Conservation (phyloP, 2,797 vertebrate genomes). For the Glyptemys insculpta region DNA sequence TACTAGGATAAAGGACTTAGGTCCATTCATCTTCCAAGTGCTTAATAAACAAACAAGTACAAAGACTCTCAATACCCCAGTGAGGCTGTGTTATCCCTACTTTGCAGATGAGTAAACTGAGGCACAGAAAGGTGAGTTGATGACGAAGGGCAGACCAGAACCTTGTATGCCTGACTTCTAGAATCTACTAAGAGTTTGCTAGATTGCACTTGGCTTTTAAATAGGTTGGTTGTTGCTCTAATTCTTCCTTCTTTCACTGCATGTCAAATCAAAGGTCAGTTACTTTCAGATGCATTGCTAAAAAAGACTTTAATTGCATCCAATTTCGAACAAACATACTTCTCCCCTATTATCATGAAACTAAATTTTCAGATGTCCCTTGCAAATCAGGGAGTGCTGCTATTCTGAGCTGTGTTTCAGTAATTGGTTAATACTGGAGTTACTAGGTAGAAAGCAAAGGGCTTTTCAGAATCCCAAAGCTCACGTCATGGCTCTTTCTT, state of each 20-base stretch:
- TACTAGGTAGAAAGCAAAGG: slow-evolving; percentile 33
- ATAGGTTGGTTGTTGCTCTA: background rate
- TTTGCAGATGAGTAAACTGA: background rate
- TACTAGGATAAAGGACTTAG: background rate
- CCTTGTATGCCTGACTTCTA: background rate
- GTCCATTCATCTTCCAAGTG: background rate
- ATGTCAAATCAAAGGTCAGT: slow-evolving; percentile 65
- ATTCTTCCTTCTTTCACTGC: background rate
- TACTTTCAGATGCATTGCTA: slow-evolving; percentile 5
- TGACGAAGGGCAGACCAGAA: background rate
- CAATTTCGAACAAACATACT: slow-evolving; percentile 44
- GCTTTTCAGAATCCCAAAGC: background rate
- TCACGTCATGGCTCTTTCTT: slow-evolving; percentile 18
- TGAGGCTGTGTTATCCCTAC: background rate
- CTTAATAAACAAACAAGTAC: background rate
- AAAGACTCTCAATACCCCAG: background rate
- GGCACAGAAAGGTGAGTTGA: background rate
- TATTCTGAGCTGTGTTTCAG: slow-evolving; percentile 69
- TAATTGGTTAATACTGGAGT: slow-evolving; percentile 64
- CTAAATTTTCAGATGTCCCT: slow-evolving; percentile 35
- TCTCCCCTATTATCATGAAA: slow-evolving; percentile 49
- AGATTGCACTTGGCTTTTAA: accelerated
- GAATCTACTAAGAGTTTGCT: accelerated
- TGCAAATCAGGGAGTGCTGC: slow-evolving; percentile 52
- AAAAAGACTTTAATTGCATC: slow-evolving; percentile 41